Evolutionary conservation across 1,140 invertebrate species (phyloP).

Genomic region (Octopus sinensis): DNA sequence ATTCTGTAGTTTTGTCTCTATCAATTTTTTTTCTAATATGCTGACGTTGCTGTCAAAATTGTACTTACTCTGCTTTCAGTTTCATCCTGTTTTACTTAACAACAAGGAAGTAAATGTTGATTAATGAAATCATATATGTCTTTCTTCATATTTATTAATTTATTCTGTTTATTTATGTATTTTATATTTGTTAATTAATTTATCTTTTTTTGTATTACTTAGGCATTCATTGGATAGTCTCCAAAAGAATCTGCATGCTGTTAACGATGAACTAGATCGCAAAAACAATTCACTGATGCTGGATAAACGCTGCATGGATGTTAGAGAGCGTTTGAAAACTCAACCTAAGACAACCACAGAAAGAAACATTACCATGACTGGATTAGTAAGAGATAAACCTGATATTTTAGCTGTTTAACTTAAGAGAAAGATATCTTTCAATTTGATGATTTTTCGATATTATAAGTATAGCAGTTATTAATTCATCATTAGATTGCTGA

Average conservation of each 20-base stretch:
- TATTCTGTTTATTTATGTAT: not conserved
- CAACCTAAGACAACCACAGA: conserved; percentile 46
- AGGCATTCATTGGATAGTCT: conserved; percentile 58
- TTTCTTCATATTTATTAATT: not conserved
- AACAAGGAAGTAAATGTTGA: no score
- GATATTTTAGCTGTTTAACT: conserved; percentile 38
- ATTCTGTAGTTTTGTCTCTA: no score
- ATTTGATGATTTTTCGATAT: no score
- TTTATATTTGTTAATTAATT: not conserved
- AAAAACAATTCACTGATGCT: conserved; percentile 57
- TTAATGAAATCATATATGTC: no score
- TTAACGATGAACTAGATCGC: conserved; percentile 56
- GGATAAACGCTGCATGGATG: conserved; percentile 54
- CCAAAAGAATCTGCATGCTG: conserved; percentile 55
- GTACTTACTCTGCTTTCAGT: not conserved
- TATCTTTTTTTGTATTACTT: conserved; percentile 20
- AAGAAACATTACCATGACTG: conserved; percentile 52
- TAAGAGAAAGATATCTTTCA: not conserved
- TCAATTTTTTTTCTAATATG: no score
- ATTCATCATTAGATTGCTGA: no score
- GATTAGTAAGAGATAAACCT: conserved; percentile 49
- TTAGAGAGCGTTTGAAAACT: conserved; percentile 50
- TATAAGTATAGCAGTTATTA: no score
- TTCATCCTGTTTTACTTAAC: no score
- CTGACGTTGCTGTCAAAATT: no score